Percentiles rank a stretch among this genome's conserved stretches.
These are phyloP conservation scores for Apodemia mormo DNA, from an alignment of 2,888 invertebrate genomes.

Conservation along the genomic window DNA sequence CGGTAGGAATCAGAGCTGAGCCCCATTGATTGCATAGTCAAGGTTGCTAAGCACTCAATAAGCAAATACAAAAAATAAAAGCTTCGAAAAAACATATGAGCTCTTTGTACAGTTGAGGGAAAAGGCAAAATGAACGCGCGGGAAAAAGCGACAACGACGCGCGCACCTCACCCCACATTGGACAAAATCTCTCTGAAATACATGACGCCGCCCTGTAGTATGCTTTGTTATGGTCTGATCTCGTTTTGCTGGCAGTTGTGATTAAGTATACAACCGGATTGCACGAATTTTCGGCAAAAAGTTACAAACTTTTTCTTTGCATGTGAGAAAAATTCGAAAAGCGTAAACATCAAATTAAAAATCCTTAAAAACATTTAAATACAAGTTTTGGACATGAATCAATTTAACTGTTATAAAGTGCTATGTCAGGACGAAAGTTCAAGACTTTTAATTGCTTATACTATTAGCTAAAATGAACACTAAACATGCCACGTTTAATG, in stretches of 20 bases:
- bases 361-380: background rate
- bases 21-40: too few relatives aligned
- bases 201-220: background rate
- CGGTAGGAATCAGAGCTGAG: too few relatives aligned
- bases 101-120: background rate
- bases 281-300: conserved; percentile 9
- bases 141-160: background rate
- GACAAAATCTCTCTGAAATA: background rate
- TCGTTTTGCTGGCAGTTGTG: conserved; percentile 4
- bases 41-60: too few relatives aligned
- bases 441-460: background rate
- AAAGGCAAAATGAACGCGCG: conserved; percentile 1
- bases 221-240: conserved; percentile 3
- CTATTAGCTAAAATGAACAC: background rate
- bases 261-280: background rate
- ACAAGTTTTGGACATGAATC: background rate
- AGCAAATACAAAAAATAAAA: background rate
- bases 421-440: too few relatives aligned
- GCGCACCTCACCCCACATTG: background rate
- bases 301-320: background rate
- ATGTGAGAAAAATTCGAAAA: background rate
- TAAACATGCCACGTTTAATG: background rate
- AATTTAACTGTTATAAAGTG: background rate
- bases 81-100: background rate
- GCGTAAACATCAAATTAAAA: background rate